phyloP scores from a whole-genome alignment of 2,888 invertebrate species.

The Stegana nigrithorax region DNA sequence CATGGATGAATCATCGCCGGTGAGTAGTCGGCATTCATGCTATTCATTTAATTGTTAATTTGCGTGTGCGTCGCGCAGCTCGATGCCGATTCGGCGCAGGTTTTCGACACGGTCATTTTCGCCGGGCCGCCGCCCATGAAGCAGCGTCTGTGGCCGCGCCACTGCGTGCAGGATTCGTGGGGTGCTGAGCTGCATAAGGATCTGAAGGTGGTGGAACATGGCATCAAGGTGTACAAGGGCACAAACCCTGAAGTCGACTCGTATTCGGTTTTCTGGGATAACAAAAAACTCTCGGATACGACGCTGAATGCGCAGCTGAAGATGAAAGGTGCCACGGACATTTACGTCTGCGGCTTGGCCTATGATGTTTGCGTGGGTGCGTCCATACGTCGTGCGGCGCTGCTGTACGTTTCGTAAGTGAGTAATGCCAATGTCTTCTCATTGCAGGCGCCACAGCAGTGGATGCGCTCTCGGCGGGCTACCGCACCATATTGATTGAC shows the following conservation, averaged over 20 bases:
- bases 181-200: constrained; percentile 93
- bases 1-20: constrained; percentile 79
- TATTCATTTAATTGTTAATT: constrained; percentile 21
- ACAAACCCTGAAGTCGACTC: constrained; percentile 95
- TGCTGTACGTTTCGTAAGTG: background rate
- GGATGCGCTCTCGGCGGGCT: constrained; percentile 90
- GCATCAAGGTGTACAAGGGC: constrained; percentile 89
- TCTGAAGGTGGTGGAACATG: constrained; percentile 81
- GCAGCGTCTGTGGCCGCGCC: constrained; percentile 94
- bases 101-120: constrained; percentile 94
- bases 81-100: constrained; percentile 79
- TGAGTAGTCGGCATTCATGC: constrained; percentile 69
- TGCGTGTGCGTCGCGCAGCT: constrained; percentile 68
- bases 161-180: constrained; percentile 96
- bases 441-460: constrained; percentile 83
- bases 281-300: constrained; percentile 90
- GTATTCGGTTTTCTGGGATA: constrained; percentile 99
- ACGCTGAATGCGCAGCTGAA: constrained; percentile 84
- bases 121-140: constrained; percentile 86
- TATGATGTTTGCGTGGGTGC: constrained; percentile 94
- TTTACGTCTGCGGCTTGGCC: constrained; percentile 94
- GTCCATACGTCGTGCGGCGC: constrained; percentile 38
- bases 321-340: constrained; percentile 85
- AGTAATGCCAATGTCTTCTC: too few relatives aligned
- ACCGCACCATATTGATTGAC: constrained; percentile 88